phyloP scores from a whole-genome alignment of 2,888 invertebrate genomes.

The Herminia tarsipennalis region DNA sequence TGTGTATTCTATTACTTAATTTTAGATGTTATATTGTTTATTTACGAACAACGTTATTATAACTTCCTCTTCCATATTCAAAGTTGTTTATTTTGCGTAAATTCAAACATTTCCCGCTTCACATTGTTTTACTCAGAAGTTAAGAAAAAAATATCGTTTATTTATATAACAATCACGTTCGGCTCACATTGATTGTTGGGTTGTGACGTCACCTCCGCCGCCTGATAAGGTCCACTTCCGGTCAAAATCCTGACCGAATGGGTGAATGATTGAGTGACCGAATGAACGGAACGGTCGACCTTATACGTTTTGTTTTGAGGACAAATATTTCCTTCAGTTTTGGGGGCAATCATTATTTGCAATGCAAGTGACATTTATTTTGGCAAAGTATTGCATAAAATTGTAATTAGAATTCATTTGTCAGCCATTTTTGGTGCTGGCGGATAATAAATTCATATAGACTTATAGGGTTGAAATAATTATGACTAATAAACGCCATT shows the following conservation, averaged over 20 bases:
- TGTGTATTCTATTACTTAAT: constrained; percentile 8
- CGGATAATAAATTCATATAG: constrained; percentile 32
- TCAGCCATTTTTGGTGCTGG: constrained; percentile 24
- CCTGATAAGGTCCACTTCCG: constrained; percentile 82
- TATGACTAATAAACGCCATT: constrained; percentile 22
- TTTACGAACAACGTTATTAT: constrained; percentile 44
- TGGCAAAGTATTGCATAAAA: constrained; percentile 32
- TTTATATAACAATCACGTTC: constrained; percentile 83
- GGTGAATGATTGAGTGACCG: constrained; percentile 59
- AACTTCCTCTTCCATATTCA: constrained; percentile 44
- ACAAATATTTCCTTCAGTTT: constrained; percentile 38
- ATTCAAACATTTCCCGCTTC: constrained; percentile 68
- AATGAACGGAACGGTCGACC: constrained; percentile 52
- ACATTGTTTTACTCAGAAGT: constrained; percentile 72
- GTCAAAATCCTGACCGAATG: constrained; percentile 67
- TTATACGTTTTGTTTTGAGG: constrained; percentile 51
- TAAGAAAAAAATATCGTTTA: constrained; percentile 62
- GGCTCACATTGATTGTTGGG: constrained; percentile 67
- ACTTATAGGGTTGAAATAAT: constrained; percentile 39
- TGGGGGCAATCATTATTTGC: constrained; percentile 17
- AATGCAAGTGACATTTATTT: constrained; percentile 26
- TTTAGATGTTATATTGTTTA: constrained; percentile 31
- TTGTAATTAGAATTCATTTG: constrained; percentile 41
- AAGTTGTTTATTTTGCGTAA: constrained; percentile 50
- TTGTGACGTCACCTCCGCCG: constrained; percentile 79